Base-by-base conservation (phyloP, 2,888 invertebrate genomes). In the Rotaria sp. region DNA sequence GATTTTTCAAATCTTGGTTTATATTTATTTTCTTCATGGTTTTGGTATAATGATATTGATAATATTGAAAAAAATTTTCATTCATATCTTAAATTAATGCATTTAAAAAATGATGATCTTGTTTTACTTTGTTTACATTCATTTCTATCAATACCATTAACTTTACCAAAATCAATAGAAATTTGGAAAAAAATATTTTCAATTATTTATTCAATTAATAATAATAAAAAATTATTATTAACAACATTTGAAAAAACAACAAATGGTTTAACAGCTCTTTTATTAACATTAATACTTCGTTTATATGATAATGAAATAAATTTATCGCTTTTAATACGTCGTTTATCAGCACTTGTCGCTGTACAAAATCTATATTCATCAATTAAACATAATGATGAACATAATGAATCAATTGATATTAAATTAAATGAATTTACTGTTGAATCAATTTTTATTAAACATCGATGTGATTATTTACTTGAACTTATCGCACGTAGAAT, bases 1-100 rank as follows among this genome's bases (percentile, higher is more conserved):
- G 75, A 75, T 26, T 75, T 75, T 41, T 38, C 41, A 8, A 7
- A 8, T 41, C 75, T 75, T 75, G 75, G 75, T 38, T 41, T 21
- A 41, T 75, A 75, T 75, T 41, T 75, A 41, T 75, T 75, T 26
- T 75, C 75, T 26, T 41, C 41, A 41, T 75, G 75, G 75, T 75
- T 75, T 18, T 59, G 30, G 30, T 26, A 41, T 26, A 75, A 41
- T 75, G 21, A 75, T 38, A 75, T 35, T 26, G 75, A 75, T 18
- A 11, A 41, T 38, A 35, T 41, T 10, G 41, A 75, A 41, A 41
- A 75, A 41, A 75, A 75, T 2, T 75, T 75, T 41, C 75, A 15
- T 21, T 11, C 15, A 10, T 75, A 75, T 75, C 24, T 75, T 24
- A 1, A 41, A 75, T 35, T 21, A 75, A 38, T 41, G 10, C 75